Evolutionary conservation across 2,113 vertebrate genomes (phyloP).

Genomic region (Gasterosteus nipponicus): DNA sequence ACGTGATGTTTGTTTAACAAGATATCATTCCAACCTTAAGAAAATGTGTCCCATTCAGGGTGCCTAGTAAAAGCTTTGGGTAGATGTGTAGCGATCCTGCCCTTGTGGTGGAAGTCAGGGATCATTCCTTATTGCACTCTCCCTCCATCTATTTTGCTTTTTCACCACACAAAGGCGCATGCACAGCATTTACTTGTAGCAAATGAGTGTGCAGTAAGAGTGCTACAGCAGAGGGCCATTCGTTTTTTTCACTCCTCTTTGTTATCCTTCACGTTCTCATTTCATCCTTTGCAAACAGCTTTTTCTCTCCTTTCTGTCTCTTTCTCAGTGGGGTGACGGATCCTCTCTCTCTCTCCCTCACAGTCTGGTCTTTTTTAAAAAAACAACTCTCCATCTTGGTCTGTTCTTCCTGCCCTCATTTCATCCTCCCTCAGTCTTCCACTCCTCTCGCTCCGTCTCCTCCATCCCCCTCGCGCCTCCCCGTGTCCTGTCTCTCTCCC

Average conservation of each 20-base stretch:
- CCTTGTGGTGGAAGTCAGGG: slow-evolving; percentile 12
- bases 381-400: slow-evolving; percentile 27
- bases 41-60: not conserved
- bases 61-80: not conserved
- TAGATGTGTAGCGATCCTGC: not conserved
- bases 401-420: slow-evolving; percentile 40
- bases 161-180: not conserved
- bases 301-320: slow-evolving; percentile 15
- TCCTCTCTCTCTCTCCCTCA: slow-evolving; percentile 26
- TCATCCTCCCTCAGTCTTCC: slow-evolving; percentile 39
- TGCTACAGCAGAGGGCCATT: not conserved
- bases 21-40: not conserved
- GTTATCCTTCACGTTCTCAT: slow-evolving; percentile 14
- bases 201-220: slow-evolving; percentile 8
- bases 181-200: not conserved
- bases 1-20: not conserved
- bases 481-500: slow-evolving; percentile 40
- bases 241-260: not conserved
- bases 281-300: slow-evolving; percentile 18
- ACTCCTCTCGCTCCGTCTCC: slow-evolving; percentile 31
- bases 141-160: not conserved
- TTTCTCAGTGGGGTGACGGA: not conserved
- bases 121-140: not conserved
- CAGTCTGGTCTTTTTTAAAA: slow-evolving; percentile 14
- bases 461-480: slow-evolving; percentile 47